Conservation (phyloP, 2,888 invertebrate species). For the Meliscaeva auricollis region DNA sequence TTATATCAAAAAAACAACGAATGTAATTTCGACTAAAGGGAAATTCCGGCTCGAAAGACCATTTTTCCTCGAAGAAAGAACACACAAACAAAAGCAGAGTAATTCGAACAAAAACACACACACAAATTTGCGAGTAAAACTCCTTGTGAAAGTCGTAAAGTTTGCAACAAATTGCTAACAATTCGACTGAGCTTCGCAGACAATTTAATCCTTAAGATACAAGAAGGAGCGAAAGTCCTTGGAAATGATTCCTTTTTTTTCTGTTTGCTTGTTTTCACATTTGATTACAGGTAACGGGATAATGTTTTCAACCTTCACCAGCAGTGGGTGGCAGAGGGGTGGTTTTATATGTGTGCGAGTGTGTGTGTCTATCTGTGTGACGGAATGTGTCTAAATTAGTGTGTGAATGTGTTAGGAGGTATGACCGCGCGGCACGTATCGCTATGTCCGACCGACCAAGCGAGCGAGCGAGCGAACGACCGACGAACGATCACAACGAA, state of each 20-base stretch:
- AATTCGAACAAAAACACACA: slow-evolving; percentile 7
- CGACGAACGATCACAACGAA: slow-evolving; percentile 51
- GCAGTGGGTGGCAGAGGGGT: not conserved
- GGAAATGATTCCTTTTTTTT: slow-evolving; percentile 44
- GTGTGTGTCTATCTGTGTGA: slow-evolving; percentile 18
- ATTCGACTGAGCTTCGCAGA: slow-evolving; percentile 38
- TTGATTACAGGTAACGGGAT: slow-evolving; percentile 71
- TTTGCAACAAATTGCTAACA: slow-evolving; percentile 62
- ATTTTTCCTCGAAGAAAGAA: not conserved
- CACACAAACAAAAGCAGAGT: slow-evolving; percentile 6
- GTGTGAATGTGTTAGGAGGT: slow-evolving; percentile 1
- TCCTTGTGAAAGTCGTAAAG: slow-evolving; percentile 50
- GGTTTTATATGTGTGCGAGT: not conserved
- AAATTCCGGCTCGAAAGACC: slow-evolving; percentile 29
- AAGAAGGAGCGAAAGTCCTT: slow-evolving; percentile 59
- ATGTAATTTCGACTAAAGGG: slow-evolving; percentile 52
- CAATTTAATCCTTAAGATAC: slow-evolving; percentile 54
- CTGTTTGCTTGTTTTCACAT: slow-evolving; percentile 55
- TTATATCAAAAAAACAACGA: slow-evolving; percentile 35
- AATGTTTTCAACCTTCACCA: slow-evolving; percentile 41
- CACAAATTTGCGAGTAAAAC: not conserved
- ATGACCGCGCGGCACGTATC: slow-evolving; percentile 57
- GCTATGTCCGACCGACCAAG: slow-evolving; percentile 41
- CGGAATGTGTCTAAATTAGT: not conserved
- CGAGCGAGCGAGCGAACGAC: slow-evolving; percentile 28